phyloP scores from a whole-genome alignment of 2,888 invertebrate genomes.

The Andrena fulva region DNA sequence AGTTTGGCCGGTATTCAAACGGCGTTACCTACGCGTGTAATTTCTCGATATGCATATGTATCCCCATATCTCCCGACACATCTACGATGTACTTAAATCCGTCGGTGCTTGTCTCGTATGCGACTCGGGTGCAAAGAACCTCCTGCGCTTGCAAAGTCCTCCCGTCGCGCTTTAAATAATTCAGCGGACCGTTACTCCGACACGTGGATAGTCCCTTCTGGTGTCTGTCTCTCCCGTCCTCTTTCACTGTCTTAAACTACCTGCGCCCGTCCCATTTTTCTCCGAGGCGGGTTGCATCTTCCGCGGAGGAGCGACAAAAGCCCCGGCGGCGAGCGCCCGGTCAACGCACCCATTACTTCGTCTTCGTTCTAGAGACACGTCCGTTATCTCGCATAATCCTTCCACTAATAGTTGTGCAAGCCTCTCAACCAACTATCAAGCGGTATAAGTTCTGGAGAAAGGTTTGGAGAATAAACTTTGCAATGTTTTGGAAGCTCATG shows the following conservation, averaged over 20 bases:
- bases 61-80: conserved; percentile 38
- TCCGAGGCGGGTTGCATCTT: conserved; percentile 52
- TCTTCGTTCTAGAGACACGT: conserved; percentile 28
- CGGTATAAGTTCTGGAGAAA: too few relatives aligned
- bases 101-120: conserved; percentile 45
- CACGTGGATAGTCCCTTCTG: conserved; percentile 64
- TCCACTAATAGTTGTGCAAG: conserved; percentile 3
- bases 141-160: conserved; percentile 54
- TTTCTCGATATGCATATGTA: conserved; percentile 35
- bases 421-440: background rate
- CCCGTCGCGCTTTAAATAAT: conserved; percentile 68
- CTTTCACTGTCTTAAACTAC: conserved; percentile 54
- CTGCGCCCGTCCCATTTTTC: conserved; percentile 50
- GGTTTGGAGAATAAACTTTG: too few relatives aligned
- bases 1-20: conserved; percentile 10
- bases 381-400: conserved; percentile 9
- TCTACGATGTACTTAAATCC: conserved; percentile 51
- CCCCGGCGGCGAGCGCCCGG: conserved; percentile 30
- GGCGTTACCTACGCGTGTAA: conserved; percentile 19
- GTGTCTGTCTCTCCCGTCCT: conserved; percentile 43
- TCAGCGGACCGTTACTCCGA: conserved; percentile 69
- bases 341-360: conserved; percentile 54
- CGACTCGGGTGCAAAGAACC: conserved; percentile 55
- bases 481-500: too few relatives aligned
- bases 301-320: conserved; percentile 41